Percentiles rank a stretch among this genome's conserved stretches.
Evolutionary conservation across 2,888 invertebrate genomes (phyloP).

Genomic region (Cheilosia scutellata): DNA sequence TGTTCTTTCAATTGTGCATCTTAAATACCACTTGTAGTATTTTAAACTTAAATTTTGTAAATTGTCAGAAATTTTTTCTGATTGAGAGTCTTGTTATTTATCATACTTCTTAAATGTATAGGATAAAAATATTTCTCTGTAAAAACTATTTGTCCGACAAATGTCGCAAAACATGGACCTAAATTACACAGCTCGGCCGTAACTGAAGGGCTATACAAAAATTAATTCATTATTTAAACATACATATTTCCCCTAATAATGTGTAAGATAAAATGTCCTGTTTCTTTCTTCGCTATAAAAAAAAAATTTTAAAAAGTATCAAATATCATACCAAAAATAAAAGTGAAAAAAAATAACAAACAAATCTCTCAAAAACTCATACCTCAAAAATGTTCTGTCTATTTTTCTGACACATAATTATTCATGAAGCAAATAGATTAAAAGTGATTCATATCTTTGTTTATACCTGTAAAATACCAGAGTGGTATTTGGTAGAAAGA

Average conservation of each 20-base stretch:
- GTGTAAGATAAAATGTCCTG: neutral
- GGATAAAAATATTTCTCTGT: no score
- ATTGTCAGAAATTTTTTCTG: no score
- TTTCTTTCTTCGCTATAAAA: neutral
- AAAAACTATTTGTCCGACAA: no score
- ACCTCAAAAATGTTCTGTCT: conserved; percentile 36
- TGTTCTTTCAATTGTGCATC: no score
- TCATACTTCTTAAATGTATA: no score
- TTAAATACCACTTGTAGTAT: no score
- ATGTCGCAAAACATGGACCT: no score
- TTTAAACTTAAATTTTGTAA: no score
- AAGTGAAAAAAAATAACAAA: neutral
- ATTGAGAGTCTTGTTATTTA: no score
- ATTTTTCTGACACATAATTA: conserved; percentile 62
- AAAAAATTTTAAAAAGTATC: conserved; percentile 18
- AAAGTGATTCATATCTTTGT: conserved; percentile 51
- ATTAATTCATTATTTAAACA: no score
- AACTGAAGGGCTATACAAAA: no score
- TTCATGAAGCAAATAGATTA: conserved; percentile 30
- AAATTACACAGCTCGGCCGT: no score
- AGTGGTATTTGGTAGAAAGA: conserved; percentile 55
- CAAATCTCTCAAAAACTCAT: conserved; percentile 30
- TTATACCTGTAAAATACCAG: conserved; percentile 34
- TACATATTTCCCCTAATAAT: neutral
- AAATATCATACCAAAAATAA: conserved; percentile 43